Percentiles rank a stretch among this genome's conserved stretches.
These are phyloP conservation scores for Andrena marginata DNA, from an alignment of 2,888 invertebrate species.

Conservation along the genomic window DNA sequence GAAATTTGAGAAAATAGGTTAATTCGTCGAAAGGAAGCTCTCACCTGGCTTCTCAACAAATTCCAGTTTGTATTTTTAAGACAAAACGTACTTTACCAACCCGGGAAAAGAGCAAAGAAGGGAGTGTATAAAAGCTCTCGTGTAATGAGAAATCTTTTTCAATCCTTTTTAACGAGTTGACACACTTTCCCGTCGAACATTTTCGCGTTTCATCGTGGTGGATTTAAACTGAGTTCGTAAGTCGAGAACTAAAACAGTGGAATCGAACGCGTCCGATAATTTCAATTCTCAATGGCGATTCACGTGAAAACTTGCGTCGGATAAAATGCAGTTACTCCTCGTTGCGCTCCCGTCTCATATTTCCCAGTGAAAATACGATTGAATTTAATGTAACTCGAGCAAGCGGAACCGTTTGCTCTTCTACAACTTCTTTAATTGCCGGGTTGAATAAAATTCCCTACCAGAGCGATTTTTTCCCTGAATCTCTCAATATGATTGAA, in stretches of 20 bases:
- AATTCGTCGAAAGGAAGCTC: background rate
- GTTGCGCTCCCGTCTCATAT: background rate
- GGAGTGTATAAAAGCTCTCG: constrained; percentile 26
- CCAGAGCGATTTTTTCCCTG: background rate
- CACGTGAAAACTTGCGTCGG: background rate
- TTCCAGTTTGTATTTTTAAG: background rate
- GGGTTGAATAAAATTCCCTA: background rate
- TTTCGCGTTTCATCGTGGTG: constrained; percentile 6
- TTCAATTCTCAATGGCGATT: background rate
- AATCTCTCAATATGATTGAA: background rate
- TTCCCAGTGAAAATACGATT: background rate
- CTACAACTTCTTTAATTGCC: constrained; percentile 7
- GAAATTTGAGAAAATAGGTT: background rate
- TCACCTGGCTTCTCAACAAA: background rate
- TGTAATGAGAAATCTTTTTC: constrained; percentile 47
- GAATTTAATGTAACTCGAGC: too few relatives aligned
- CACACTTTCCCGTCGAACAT: constrained; percentile 25
- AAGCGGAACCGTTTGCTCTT: background rate
- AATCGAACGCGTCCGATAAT: background rate
- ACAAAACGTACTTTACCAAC: background rate
- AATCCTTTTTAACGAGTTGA: constrained; percentile 54
- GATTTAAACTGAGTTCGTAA: background rate
- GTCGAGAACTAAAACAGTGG: background rate
- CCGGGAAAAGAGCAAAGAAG: constrained; percentile 3
- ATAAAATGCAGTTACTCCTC: constrained; percentile 1